These are phyloP conservation scores for Callipepla squamata DNA, from an alignment of 2,113 vertebrate species.

Conservation along the genomic window DNA sequence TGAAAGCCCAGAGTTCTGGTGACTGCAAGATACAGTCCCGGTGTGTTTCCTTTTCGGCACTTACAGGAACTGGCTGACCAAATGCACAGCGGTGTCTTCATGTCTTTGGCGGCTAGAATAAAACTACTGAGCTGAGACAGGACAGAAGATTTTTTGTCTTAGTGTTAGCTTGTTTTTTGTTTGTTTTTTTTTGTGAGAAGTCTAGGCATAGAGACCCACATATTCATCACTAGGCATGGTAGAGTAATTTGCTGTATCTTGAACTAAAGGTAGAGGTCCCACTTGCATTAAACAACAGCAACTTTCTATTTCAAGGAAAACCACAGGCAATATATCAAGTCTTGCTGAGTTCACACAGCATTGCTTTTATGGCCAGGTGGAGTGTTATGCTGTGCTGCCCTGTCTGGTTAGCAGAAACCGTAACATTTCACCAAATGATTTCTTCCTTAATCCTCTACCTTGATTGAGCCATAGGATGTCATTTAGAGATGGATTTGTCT, in stretches of 20 bases:
- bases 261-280: conserved; percentile 2
- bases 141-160: neutral
- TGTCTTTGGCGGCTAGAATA: neutral
- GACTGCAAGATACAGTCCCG: neutral
- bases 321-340: neutral
- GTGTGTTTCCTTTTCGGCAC: neutral
- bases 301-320: conserved; percentile 14
- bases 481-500: neutral
- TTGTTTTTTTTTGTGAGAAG: neutral
- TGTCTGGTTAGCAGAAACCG: neutral
- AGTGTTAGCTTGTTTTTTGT: neutral
- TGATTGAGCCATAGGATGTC: neutral
- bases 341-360: neutral
- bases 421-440: neutral
- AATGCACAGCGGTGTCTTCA: neutral
- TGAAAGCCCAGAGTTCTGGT: neutral
- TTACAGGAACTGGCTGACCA: neutral
- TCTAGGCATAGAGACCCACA: neutral
- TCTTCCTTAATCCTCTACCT: neutral
- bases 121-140: fast-evolving
- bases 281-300: neutral
- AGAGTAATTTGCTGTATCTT: neutral
- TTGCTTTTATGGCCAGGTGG: neutral
- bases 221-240: neutral
- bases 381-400: neutral